Evolutionary conservation across 2,113 vertebrate species (phyloP).

Genomic region (Eulemur rufifrons): DNA sequence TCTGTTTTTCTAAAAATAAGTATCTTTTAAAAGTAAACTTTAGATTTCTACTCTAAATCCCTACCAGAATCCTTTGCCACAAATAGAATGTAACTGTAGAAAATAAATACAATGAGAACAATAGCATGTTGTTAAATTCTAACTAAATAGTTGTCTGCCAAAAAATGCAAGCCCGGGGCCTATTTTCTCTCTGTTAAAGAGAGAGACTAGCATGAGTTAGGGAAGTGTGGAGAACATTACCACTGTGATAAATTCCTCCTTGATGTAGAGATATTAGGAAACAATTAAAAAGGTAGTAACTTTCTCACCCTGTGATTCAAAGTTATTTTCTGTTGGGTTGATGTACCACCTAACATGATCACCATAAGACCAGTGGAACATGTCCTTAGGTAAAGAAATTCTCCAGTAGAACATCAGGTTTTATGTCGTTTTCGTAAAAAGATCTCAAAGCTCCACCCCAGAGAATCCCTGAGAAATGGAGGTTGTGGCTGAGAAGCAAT

Average conservation of each 20-base stretch:
- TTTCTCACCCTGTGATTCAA: background rate
- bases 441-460: background rate
- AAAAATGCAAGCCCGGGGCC: background rate
- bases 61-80: constrained; percentile 41
- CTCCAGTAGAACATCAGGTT: background rate
- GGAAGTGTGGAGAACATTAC: constrained; percentile 2
- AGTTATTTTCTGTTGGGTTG: background rate
- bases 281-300: background rate
- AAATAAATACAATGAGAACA: constrained; percentile 55
- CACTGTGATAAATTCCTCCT: background rate
- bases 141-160: constrained; percentile 37
- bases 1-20: constrained; percentile 42
- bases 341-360: background rate
- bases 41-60: constrained; percentile 21
- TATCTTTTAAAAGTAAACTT: constrained; percentile 42
- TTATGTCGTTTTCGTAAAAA: background rate
- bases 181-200: background rate
- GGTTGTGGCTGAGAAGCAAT: background rate
- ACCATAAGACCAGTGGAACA: background rate
- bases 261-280: constrained; percentile 1
- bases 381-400: background rate
- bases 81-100: constrained; percentile 51
- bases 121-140: constrained; percentile 5
- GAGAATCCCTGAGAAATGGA: background rate
- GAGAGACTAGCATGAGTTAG: background rate